A percentile compares a stretch with the other conserved stretches of the same genome.
Evolutionary conservation across 2,113 vertebrate genomes (phyloP).

Genomic region (Okapia johnstoni): DNA sequence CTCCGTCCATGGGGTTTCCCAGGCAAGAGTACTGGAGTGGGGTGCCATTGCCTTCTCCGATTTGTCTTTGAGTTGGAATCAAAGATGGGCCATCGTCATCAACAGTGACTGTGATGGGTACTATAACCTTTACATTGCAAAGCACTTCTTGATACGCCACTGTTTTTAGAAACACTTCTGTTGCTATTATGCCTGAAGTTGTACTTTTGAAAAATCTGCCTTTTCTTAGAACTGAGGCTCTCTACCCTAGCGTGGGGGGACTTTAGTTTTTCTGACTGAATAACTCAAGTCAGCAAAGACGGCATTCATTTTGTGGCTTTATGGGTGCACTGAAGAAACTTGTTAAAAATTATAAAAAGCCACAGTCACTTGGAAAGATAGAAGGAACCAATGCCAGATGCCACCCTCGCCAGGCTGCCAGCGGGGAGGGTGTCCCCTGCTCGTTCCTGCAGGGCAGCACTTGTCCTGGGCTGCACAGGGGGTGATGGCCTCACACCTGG

Average conservation of each 20-base stretch:
- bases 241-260: not conserved
- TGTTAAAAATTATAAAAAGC: not conserved
- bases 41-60: too few relatives aligned
- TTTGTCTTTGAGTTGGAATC: not conserved
- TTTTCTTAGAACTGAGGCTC: not conserved
- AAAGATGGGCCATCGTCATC: not conserved
- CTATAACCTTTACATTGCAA: not conserved
- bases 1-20: too few relatives aligned
- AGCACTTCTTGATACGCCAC: not conserved
- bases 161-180: not conserved
- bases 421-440: not conserved
- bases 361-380: not conserved
- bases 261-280: constrained; percentile 3
- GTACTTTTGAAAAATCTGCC: not conserved
- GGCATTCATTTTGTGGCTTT: not conserved
- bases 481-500: accelerated
- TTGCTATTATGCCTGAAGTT: not conserved
- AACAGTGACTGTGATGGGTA: not conserved
- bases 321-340: not conserved
- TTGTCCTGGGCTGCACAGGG: too few relatives aligned
- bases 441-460: too few relatives aligned
- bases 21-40: too few relatives aligned
- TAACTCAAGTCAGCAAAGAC: not conserved
- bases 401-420: not conserved
- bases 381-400: not conserved